Percentiles rank a stretch among this genome's conserved stretches.
phyloP scores from a whole-genome alignment of 2,113 vertebrate species.

The Choloepus hoffmanni region DNA sequence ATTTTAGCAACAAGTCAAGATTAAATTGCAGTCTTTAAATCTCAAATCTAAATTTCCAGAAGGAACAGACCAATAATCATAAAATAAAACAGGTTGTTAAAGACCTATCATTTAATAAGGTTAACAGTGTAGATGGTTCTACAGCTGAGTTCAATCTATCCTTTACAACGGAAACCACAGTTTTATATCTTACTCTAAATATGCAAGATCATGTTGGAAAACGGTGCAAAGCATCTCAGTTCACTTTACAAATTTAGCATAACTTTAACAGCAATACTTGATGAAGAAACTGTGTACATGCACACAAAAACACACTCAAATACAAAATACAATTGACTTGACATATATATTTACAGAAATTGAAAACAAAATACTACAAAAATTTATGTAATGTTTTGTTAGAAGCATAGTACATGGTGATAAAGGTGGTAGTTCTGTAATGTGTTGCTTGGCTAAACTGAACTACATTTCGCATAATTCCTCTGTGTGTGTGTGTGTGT shows the following conservation, averaged over 20 bases:
- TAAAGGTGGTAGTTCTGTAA: not conserved
- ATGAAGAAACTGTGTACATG: not conserved
- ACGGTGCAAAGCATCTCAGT: not conserved
- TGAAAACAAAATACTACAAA: not conserved
- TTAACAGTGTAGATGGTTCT: not conserved
- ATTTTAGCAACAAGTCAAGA: not conserved
- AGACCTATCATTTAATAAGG: not conserved
- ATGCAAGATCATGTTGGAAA: not conserved
- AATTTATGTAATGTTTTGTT: not conserved
- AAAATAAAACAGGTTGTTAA: not conserved
- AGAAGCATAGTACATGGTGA: not conserved
- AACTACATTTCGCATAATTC: not conserved
- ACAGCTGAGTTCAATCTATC: not conserved
- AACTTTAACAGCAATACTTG: not conserved
- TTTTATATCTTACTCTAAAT: not conserved
- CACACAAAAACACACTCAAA: not conserved
- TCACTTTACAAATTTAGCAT: not conserved
- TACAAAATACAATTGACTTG: not conserved
- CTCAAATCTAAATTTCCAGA: not conserved
- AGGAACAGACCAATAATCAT: not conserved
- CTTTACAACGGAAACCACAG: not conserved
- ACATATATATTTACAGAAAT: not conserved
- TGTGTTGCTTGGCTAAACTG: not conserved
- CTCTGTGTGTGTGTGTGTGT: not conserved
- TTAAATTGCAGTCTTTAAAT: not conserved